Conservation (phyloP, 2,888 invertebrate genomes). For the Ectobius pallidus region DNA sequence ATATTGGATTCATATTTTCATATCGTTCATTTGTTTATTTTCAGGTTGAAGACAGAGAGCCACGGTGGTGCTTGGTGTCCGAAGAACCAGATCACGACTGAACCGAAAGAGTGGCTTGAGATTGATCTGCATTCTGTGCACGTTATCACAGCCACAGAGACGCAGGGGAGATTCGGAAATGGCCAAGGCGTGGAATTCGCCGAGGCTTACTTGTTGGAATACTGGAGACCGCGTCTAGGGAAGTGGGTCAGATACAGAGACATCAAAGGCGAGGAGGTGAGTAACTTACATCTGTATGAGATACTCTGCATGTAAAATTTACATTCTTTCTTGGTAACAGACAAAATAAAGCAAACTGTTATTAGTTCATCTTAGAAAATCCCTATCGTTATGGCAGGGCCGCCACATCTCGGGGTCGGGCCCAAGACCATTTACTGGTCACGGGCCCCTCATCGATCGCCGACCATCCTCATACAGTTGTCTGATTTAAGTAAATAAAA, state of each 20-base stretch:
- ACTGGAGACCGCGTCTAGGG: constrained; percentile 78
- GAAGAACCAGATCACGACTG: constrained; percentile 76
- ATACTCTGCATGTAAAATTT: too few relatives aligned
- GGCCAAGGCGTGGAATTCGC: constrained; percentile 89
- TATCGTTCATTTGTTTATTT: too few relatives aligned
- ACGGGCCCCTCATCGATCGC: too few relatives aligned
- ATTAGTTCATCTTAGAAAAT: too few relatives aligned
- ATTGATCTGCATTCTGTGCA: constrained; percentile 78
- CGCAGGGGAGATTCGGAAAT: constrained; percentile 91
- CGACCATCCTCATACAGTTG: too few relatives aligned
- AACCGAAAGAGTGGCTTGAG: constrained; percentile 79
- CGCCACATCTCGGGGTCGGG: too few relatives aligned
- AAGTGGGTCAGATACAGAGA: constrained; percentile 85
- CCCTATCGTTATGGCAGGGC: too few relatives aligned
- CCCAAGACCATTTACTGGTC: too few relatives aligned
- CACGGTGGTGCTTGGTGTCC: constrained; percentile 96
- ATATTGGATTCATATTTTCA: too few relatives aligned
- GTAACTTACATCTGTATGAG: constrained; percentile 41
- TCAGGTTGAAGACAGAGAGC: constrained; percentile 80
- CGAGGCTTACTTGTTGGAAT: constrained; percentile 82
- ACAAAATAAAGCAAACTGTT: too few relatives aligned
- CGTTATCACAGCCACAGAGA: constrained; percentile 80
- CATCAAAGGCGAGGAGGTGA: constrained; percentile 77
- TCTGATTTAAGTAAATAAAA: too few relatives aligned
- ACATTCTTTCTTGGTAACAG: too few relatives aligned